A percentile compares a stretch with the other conserved stretches of the same genome.
These are phyloP conservation scores for Tenebrosternarchus preto DNA, from an alignment of 2,113 vertebrate genomes.

Conservation along the genomic window DNA sequence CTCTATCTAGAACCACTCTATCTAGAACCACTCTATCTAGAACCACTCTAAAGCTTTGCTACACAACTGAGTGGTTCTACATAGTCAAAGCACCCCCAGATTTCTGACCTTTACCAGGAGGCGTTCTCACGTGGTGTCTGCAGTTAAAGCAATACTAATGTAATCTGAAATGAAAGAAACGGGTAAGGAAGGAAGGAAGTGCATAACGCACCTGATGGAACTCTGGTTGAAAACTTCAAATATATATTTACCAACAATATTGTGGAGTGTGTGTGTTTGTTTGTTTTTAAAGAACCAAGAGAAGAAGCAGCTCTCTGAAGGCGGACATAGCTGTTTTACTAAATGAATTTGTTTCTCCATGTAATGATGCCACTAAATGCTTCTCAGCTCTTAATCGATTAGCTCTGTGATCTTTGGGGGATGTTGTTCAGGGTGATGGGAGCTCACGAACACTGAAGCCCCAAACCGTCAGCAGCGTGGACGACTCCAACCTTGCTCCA, in stretches of 20 bases:
- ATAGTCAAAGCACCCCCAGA: too few species aligned
- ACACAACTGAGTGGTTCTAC: too few species aligned
- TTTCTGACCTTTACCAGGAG: background rate
- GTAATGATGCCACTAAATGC: slow-evolving; percentile 63
- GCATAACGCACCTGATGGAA: too few species aligned
- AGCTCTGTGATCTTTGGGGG: slow-evolving; percentile 47
- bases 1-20: too few species aligned
- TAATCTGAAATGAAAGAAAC: too few species aligned
- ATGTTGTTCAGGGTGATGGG: slow-evolving; percentile 51
- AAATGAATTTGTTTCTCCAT: slow-evolving; percentile 58
- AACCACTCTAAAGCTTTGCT: background rate
- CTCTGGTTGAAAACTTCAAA: background rate
- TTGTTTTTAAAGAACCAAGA: background rate
- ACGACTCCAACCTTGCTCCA: background rate
- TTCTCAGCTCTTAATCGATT: slow-evolving; percentile 65
- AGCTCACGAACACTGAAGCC: slow-evolving; percentile 37
- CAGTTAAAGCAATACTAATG: too few species aligned
- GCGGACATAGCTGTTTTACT: slow-evolving; percentile 57
- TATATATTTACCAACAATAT: background rate
- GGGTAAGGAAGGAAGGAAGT: too few species aligned
- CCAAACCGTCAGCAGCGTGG: slow-evolving; percentile 32
- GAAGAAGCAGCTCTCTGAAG: slow-evolving; percentile 38
- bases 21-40: too few species aligned
- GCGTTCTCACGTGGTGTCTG: too few species aligned
- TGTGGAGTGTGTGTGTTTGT: background rate